phyloP scores from a whole-genome alignment of 2,888 invertebrate species.

The Cryptus viduatorius region DNA sequence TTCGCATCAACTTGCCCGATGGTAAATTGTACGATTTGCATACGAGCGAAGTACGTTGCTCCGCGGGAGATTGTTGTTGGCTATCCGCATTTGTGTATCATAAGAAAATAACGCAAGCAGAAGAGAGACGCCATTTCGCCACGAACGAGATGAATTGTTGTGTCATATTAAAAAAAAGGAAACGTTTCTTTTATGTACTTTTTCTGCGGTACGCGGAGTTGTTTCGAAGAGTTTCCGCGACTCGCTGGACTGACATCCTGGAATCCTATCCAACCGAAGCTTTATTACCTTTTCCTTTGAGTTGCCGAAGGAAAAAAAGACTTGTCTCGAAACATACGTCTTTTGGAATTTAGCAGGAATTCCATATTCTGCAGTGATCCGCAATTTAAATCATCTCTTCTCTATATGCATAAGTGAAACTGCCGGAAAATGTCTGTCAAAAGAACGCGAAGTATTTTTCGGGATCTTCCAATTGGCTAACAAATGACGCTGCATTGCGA shows the following conservation, averaged over 20 bases:
- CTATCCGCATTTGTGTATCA: conserved; percentile 45
- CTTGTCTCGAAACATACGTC: conserved; percentile 48
- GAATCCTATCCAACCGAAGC: conserved; percentile 37
- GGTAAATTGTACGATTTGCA: conserved; percentile 67
- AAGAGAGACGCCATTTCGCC: conserved; percentile 73
- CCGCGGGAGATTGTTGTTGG: not conserved
- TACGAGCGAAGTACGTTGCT: conserved; percentile 46
- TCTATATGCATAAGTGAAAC: no score
- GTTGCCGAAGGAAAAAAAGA: conserved; percentile 55
- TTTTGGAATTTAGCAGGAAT: conserved; percentile 6
- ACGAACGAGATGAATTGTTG: conserved; percentile 75
- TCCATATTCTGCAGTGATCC: not conserved
- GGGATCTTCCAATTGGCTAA: conserved; percentile 63
- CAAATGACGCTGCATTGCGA: conserved; percentile 70
- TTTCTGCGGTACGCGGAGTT: conserved; percentile 67
- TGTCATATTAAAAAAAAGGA: conserved; percentile 79
- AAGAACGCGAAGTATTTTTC: conserved; percentile 14
- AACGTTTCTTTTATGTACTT: conserved; percentile 76
- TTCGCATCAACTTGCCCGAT: conserved; percentile 42
- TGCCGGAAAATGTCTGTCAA: not conserved
- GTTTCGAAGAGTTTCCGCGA: conserved; percentile 60
- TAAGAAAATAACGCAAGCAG: conserved; percentile 64
- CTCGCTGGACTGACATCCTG: conserved; percentile 61
- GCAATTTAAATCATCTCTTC: not conserved
- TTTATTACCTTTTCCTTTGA: conserved; percentile 53